Conservation (phyloP, 2,113 vertebrate genomes). For the Phocoena sinus region DNA sequence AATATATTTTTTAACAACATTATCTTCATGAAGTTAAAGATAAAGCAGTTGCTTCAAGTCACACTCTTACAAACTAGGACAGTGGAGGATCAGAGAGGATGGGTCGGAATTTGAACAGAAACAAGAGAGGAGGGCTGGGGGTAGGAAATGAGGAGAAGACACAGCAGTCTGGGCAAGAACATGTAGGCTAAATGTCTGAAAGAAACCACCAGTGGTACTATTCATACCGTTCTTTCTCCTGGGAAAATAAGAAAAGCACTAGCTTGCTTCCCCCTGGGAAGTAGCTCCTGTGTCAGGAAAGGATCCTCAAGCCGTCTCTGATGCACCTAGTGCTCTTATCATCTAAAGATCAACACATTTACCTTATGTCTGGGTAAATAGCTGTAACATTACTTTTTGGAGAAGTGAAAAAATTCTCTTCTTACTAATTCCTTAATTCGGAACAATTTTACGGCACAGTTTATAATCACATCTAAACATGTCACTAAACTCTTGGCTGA, state of each 20-base stretch:
- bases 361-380: background rate
- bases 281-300: background rate
- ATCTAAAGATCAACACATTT: background rate
- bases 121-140: background rate
- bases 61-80: background rate
- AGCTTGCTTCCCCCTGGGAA: background rate
- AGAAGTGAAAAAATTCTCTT: background rate
- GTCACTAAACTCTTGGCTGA: background rate
- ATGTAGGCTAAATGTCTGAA: background rate
- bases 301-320: rapidly evolving
- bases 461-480: background rate
- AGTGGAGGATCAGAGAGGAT: background rate
- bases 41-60: background rate
- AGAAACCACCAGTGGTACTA: rapidly evolving
- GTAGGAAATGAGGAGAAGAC: background rate
- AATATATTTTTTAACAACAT: background rate
- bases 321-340: background rate
- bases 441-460: background rate
- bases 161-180: background rate
- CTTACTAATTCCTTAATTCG: background rate
- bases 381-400: background rate
- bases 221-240: background rate
- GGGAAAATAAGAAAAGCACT: background rate
- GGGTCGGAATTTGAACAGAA: background rate
- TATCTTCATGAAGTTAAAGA: background rate